Base-by-base conservation (phyloP, 2,888 invertebrate genomes). In the Hoplodrina blanda region DNA sequence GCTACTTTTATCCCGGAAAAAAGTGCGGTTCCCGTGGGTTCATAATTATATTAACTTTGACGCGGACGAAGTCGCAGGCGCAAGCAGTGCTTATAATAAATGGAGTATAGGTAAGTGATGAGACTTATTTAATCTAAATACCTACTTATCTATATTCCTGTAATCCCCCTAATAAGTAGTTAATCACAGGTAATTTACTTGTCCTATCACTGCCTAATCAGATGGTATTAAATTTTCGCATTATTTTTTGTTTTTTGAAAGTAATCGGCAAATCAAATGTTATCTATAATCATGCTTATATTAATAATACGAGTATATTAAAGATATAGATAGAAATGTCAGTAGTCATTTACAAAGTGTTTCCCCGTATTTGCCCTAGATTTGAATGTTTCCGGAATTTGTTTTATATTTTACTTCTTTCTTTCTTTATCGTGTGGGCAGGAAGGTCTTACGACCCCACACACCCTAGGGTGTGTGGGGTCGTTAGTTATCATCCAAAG, bases 281-380 rank as follows among this genome's bases (percentile, higher is more conserved):
- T 44, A 44, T 44, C 44, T 15, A 44, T 44, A 15, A 44, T 44
- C 15, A 0, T 44, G 44, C 15, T 44, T 44, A 44, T 44, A 44
- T 44, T 44, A 15, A 15, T 44, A 8, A 15, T 44, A 44, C 5
- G 3, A 33, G 7, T n/a, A 25, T 41, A 46, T 46, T 46, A 17
- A 17, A 46, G 5, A 46, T 15, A 46, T 17, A 17, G 46, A 37
- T 67, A 65, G 54, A 20, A 41, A 41, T 62, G 19, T 20, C 41
- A 13, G 11, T 17, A 30, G n/a, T 41, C 52, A 62, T n/a, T 19
- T 1, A 6, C 1, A 7, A 8, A 20, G 41, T 56, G 44, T 13
- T 63, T 69, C 50, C 68, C 56, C 68, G 67, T 19, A 25, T 49
- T 30, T 67, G 41, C 2, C 41, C 68, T 56, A 67, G 19, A 30